Base-by-base conservation (phyloP, 2,888 invertebrate genomes). In the Dysmachus trigonus region DNA sequence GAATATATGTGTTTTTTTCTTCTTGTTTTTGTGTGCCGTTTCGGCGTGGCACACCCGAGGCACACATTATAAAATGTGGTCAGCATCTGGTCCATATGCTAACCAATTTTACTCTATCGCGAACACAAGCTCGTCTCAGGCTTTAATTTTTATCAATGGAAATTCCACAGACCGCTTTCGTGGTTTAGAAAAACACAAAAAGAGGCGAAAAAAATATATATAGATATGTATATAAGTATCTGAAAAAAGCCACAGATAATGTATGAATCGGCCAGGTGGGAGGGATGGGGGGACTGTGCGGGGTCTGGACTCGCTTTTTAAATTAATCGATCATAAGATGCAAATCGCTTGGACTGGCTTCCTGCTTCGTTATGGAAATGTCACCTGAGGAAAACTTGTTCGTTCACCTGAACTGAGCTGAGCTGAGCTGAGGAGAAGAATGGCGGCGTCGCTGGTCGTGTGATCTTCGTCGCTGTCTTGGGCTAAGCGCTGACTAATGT, bases 321-420 rank as follows among this genome's bases (percentile, higher is more conserved):
- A 71, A 62, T 82, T 82, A 82, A 82, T 82, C 82, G 62, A 82
- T 82, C 82, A 82, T 71, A 71, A 82, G 82, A 82, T 82, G 82
- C 82, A 82, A 82, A 82, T 82, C 82, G 35, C 35, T 10, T 33
- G 22, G 82, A 41, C 82, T 62, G 71, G 71, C 82, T 82, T 82
- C 82, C 82, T 82, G 82, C 82, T 82, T 82, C 82, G 82, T 35
- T 82, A 82, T 82, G 82, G 82, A 71, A 82, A 82, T 82, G 82
- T 82, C 82, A 71, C 53, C 82, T 33, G 13, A 38, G 31, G 82
- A 82, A 79, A 82, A 82, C 82, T 71, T 62, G 82, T 82, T 71
- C 62, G 82, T 82, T 82, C 71, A 82, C 82, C 82, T 82, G n/a
- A n/a, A n/a, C n/a, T n/a, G n/a, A n/a, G n/a, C n/a, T n/a, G n/a